These are phyloP conservation scores for Glyphotaelius pellucidus DNA, from an alignment of 2,888 invertebrate species.

Conservation along the genomic window DNA sequence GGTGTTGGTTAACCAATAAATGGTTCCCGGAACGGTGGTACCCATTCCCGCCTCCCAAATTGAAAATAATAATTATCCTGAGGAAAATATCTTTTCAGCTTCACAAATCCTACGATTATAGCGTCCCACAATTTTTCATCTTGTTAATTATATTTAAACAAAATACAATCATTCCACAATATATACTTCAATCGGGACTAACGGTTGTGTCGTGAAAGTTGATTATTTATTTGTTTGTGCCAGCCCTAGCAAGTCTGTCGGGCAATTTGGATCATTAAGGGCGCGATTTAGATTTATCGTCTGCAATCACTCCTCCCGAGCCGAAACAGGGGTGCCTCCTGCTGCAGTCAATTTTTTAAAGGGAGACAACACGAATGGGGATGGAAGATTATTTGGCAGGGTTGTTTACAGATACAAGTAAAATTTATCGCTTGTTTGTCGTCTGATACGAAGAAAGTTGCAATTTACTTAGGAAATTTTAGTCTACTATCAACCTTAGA, in stretches of 20 bases:
- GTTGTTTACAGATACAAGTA: constrained; percentile 4
- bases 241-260: constrained; percentile 41
- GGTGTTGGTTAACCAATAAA: no score
- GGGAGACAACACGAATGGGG: not conserved
- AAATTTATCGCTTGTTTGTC: not conserved
- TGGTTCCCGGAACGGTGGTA: no score
- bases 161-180: no score
- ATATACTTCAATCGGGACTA: no score
- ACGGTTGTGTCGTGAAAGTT: no score
- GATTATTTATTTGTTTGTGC: constrained; percentile 4
- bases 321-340: constrained; percentile 28
- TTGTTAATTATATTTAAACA: no score
- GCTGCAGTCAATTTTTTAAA: constrained; percentile 17
- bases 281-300: constrained; percentile 59
- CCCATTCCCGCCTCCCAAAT: no score
- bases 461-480: not conserved
- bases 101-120: no score
- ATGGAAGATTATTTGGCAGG: not conserved
- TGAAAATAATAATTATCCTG: no score
- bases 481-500: no score
- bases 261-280: constrained; percentile 58
- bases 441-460: not conserved
- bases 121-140: no score
- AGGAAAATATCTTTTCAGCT: no score
- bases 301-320: constrained; percentile 48